Evolutionary conservation across 1,140 invertebrate genomes (phyloP), one percentile per base, ranked within the genome.

Genomic region (Onthophagus taurus): DNA sequence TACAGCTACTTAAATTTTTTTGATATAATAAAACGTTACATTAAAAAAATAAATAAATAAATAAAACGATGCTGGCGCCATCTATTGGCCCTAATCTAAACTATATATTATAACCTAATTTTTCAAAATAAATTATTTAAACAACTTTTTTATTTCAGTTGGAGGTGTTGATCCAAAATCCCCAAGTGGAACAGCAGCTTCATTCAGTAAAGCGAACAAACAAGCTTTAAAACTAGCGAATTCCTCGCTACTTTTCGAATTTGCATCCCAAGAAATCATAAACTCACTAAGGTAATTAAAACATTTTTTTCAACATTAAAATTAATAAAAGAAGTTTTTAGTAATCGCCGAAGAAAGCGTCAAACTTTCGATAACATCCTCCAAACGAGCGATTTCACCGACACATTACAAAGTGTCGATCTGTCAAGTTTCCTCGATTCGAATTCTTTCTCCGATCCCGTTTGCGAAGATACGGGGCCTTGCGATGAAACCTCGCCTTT

Each of bases 131-230:
- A 31, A 12, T 16, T 17, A 18, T 39, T 41, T 23, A 33, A 29
- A 12, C 20, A 51, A 59, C 55, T 58, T 12, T 26, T 37, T 5
- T 12, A 35, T 38, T 38, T n/a, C 51, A 81, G 82, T 75, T 61
- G 78, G 79, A 48, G 81, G 80, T 52, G 77, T 84, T 1, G 86
- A 90, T 63, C 83, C 86, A 0, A 85, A 86, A 56, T 91, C 87
- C 1, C 77, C 88, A 3, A 73, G 80, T n/a, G 87, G 88, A 3
- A 88, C 80, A 0, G 85, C 85, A 11, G 88, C 85, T 1, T 88
- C 86, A 6, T 90, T 92, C 65, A 87, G 83, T 26, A 86, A 90
- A 53, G 86, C 89, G 1, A 92, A 87, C 58, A 74, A 78, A 58
- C 80, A 86, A 47, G 85, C 89, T 4, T 60, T 91, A 1, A 70